Evolutionary conservation across 2,888 invertebrate genomes (phyloP), one percentile per base, ranked within the genome.

Genomic region (Philaethria dido): DNA sequence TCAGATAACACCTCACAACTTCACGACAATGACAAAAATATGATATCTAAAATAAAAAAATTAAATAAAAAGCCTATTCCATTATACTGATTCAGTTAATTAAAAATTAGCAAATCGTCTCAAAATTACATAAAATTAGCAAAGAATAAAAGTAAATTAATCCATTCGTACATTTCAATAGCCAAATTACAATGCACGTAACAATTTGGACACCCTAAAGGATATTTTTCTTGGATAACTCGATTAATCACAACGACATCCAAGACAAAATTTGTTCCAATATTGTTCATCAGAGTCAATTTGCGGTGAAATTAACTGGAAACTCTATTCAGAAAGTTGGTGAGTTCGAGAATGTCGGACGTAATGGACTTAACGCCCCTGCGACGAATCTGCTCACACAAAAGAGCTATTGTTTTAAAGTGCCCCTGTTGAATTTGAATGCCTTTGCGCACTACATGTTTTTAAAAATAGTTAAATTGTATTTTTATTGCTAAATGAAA

Each of bases 241-340:
- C 33, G 25, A 70, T 57, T 66, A 62, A 70, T 69, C 64, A 60
- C 52, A 48, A 47, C 54, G 59, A 44, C 65, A 52, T 65, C 44
- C 57, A 64, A 48, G 59, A 66, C 57, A 55, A 62, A 66, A 65
- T 71, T 57, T 65, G 62, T 62, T 65, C 62, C 33, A 60, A 72
- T 67, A 71, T 68, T 62, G 61, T 64, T 69, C 66, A 72, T 69
- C 69, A 65, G 69, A 73, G 73, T 84, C 81, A 83, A 87, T 87
- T 86, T 84, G 79, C 79, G 78, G 80, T 76, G 73, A 84, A 86
- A 86, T 88, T 86, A 85, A 84, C 83, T 79, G 77, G 80, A 80
- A 83, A 83, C 80, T 85, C 84, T 77, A 86, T 88, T 86, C 80
- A 82, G 79, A 77, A 80, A 87, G 85, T 86, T 81, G 69, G 75